Conservation (phyloP, 2,797 vertebrate species). For the Poliocrania exsul region DNA sequence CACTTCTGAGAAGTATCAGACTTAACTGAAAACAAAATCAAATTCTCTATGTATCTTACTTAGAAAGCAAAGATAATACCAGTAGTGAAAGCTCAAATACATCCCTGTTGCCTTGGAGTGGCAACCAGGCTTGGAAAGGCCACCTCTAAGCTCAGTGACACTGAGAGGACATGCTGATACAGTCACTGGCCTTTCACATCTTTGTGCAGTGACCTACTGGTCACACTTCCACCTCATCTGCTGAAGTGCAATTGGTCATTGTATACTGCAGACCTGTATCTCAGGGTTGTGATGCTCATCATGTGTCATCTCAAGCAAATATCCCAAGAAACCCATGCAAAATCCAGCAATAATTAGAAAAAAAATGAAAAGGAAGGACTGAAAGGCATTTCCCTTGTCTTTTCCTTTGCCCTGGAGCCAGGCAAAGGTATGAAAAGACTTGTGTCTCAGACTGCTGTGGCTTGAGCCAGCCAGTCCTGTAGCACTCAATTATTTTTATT, state of each 20-base stretch:
- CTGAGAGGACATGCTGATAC: neutral
- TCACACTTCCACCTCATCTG: neutral
- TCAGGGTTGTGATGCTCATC: rapidly evolving
- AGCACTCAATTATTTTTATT: constrained; percentile 6
- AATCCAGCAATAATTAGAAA: neutral
- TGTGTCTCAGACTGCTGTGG: neutral
- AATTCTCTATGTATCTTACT: neutral
- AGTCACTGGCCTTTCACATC: neutral
- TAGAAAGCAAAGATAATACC: neutral
- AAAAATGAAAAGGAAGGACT: neutral
- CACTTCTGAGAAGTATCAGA: neutral
- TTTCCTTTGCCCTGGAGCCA: neutral
- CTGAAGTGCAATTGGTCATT: rapidly evolving
- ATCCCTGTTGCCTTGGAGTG: neutral
- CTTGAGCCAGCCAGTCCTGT: neutral
- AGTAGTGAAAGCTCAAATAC: neutral
- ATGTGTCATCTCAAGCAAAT: neutral
- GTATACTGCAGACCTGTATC: neutral
- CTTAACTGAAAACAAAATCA: neutral
- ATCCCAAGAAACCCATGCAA: neutral
- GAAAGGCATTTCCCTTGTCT: neutral
- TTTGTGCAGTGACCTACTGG: neutral
- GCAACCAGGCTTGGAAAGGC: neutral
- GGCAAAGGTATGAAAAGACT: neutral
- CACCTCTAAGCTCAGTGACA: neutral